Percentiles rank a stretch among this genome's conserved stretches.
These are phyloP conservation scores for Drosophila multiciliata DNA, from an alignment of 2,888 invertebrate species.

Conservation along the genomic window DNA sequence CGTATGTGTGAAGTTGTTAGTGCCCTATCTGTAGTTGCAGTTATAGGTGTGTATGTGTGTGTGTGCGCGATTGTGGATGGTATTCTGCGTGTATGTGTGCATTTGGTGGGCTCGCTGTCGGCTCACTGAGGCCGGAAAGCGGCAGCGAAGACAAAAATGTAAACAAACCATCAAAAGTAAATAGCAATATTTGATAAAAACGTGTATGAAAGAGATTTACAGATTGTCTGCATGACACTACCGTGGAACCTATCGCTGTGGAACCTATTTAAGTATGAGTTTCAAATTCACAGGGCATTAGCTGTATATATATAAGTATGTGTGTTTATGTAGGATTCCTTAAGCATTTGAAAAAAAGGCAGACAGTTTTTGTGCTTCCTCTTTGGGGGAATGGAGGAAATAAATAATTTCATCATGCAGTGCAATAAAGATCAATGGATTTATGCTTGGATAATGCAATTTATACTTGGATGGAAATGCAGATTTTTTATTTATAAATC, in stretches of 20 bases:
- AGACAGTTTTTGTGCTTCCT: slow-evolving; percentile 6
- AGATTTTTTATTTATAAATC: background rate
- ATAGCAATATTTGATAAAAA: slow-evolving; percentile 77
- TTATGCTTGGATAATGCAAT: background rate
- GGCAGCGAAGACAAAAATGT: slow-evolving; percentile 74
- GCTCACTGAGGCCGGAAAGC: slow-evolving; percentile 60
- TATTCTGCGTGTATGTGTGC: slow-evolving; percentile 17
- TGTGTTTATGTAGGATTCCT: slow-evolving; percentile 7
- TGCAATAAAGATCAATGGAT: slow-evolving; percentile 35
- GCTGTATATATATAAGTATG: background rate
- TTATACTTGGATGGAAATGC: background rate
- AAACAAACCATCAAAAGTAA: slow-evolving; percentile 69
- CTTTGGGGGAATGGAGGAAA: background rate
- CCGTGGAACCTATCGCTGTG: slow-evolving; percentile 42
- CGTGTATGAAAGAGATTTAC: slow-evolving; percentile 64
- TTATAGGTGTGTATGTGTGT: slow-evolving; percentile 13
- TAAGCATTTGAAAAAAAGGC: slow-evolving; percentile 9
- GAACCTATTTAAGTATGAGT: slow-evolving; percentile 20
- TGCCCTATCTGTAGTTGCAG: slow-evolving; percentile 33
- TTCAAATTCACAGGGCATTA: slow-evolving; percentile 30
- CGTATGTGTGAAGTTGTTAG: slow-evolving; percentile 27
- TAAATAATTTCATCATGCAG: slow-evolving; percentile 60
- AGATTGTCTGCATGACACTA: slow-evolving; percentile 42
- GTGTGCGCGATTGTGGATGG: slow-evolving; percentile 36
- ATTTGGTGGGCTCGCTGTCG: slow-evolving; percentile 14